These are phyloP conservation scores for Siniperca chuatsi DNA, from an alignment of 2,113 vertebrate species.

Conservation along the genomic window DNA sequence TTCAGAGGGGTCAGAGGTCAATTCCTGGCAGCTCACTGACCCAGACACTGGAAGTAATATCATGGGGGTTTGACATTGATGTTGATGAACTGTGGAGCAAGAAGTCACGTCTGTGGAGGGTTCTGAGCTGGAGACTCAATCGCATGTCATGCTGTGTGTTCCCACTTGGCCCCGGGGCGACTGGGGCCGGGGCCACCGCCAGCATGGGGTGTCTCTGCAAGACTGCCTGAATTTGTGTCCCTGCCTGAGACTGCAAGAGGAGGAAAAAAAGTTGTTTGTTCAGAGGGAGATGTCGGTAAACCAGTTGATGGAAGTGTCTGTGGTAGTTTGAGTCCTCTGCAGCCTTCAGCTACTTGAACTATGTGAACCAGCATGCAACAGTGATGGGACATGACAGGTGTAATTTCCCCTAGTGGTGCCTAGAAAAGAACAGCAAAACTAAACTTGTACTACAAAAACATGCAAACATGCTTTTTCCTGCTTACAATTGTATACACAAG, in stretches of 20 bases:
- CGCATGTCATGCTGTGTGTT: conserved; percentile 56
- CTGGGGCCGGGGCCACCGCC: conserved; percentile 26
- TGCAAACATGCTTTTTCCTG: background rate
- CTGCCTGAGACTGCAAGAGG: conserved; percentile 22
- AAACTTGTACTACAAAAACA: conserved; percentile 1
- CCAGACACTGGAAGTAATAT: conserved; percentile 58
- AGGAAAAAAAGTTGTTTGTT: conserved; percentile 15
- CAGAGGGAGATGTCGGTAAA: conserved; percentile 31
- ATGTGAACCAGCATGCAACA: conserved; percentile 77
- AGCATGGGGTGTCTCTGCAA: conserved; percentile 28
- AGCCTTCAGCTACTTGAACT: conserved; percentile 81
- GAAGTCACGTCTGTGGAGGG: conserved; percentile 46
- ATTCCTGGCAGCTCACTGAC: conserved; percentile 50
- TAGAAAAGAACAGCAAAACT: conserved; percentile 7
- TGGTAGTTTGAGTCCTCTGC: conserved; percentile 70
- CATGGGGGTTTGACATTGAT: conserved; percentile 66
- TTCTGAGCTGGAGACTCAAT: conserved; percentile 45
- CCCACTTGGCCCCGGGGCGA: conserved; percentile 36
- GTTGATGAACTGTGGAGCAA: conserved; percentile 64
- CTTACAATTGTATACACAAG: too few species aligned
- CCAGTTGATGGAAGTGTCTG: conserved; percentile 75
- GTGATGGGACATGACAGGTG: conserved; percentile 82
- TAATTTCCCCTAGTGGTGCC: conserved; percentile 29
- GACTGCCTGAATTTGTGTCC: conserved; percentile 47
- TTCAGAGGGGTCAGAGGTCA: conserved; percentile 57